Percentiles rank a stretch among this genome's conserved stretches.
These are phyloP conservation scores for Petrophora chlorosata DNA, from an alignment of 2,888 invertebrate genomes.

Conservation along the genomic window DNA sequence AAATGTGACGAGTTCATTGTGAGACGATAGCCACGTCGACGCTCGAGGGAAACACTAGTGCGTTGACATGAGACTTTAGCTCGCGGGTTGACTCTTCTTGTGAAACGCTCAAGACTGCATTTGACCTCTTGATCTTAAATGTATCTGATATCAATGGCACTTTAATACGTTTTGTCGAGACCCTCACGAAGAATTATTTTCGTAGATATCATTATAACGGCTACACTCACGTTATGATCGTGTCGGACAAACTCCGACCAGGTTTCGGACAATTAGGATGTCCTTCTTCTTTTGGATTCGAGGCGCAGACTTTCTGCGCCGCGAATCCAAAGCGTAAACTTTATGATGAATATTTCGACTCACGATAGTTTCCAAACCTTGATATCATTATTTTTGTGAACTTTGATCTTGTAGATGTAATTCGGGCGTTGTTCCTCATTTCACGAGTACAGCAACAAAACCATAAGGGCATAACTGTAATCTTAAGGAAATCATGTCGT, in stretches of 20 bases:
- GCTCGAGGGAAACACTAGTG: conserved; percentile 46
- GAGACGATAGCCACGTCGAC: conserved; percentile 47
- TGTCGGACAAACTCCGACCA: too few relatives aligned
- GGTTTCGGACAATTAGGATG: too few relatives aligned
- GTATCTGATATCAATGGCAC: conserved; percentile 41
- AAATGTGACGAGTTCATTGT: conserved; percentile 57
- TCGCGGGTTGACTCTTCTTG: conserved; percentile 39
- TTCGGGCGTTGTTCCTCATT: conserved; percentile 6
- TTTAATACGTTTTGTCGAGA: conserved; percentile 27
- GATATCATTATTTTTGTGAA: conserved; percentile 13
- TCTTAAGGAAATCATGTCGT: conserved; percentile 7
- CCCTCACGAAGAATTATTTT: too few relatives aligned
- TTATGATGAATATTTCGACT: too few relatives aligned
- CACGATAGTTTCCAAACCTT: conserved; percentile 7
- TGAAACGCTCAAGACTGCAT: conserved; percentile 32
- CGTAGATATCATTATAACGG: too few relatives aligned
- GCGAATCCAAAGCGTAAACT: too few relatives aligned
- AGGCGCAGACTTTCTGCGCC: too few relatives aligned
- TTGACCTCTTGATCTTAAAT: conserved; percentile 48
- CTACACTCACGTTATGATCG: too few relatives aligned
- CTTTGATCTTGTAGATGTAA: conserved; percentile 10
- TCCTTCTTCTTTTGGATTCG: too few relatives aligned
- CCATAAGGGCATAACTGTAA: conserved; percentile 12
- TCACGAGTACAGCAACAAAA: conserved; percentile 5
- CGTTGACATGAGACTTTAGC: conserved; percentile 51